These are phyloP conservation scores for Spodoptera exigua DNA, from an alignment of 2,888 invertebrate genomes.

Conservation along the genomic window DNA sequence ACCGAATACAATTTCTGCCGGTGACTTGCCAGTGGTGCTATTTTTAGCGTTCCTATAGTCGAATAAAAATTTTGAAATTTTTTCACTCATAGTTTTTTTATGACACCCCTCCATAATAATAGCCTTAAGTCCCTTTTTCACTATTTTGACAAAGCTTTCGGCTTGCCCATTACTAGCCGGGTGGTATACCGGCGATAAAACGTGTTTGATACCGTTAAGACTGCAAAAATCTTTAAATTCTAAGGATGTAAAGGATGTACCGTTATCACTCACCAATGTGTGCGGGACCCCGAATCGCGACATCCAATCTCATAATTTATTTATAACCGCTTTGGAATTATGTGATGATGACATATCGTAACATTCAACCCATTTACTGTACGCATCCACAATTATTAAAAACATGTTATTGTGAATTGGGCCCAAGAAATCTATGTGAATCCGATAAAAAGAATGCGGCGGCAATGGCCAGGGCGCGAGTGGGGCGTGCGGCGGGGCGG, in stretches of 20 bases:
- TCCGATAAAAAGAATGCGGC: constrained; percentile 42
- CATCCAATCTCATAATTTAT: constrained; percentile 41
- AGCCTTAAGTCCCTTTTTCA: neutral
- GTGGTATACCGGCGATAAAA: constrained; percentile 25
- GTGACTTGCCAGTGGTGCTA: neutral
- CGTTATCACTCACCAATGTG: constrained; percentile 50
- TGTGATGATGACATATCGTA: constrained; percentile 35
- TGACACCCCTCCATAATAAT: neutral
- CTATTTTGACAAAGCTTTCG: neutral
- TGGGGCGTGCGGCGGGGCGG: constrained; percentile 34
- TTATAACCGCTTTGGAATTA: constrained; percentile 26
- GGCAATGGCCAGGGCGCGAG: constrained; percentile 35
- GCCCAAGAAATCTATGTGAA: constrained; percentile 56
- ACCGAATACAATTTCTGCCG: neutral
- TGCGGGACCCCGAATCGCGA: constrained; percentile 29
- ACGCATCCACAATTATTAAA: too few species aligned
- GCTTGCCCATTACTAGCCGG: too few species aligned
- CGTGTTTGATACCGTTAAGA: constrained; percentile 46
- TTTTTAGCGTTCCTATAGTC: neutral
- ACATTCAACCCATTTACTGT: constrained; percentile 54
- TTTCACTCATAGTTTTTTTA: neutral
- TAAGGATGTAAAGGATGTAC: constrained; percentile 33
- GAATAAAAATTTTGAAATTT: neutral
- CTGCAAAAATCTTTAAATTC: constrained; percentile 45
- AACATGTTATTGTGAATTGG: constrained; percentile 41